phyloP scores from a whole-genome alignment of 2,113 vertebrate genomes.

The Pteruthius melanotis region DNA sequence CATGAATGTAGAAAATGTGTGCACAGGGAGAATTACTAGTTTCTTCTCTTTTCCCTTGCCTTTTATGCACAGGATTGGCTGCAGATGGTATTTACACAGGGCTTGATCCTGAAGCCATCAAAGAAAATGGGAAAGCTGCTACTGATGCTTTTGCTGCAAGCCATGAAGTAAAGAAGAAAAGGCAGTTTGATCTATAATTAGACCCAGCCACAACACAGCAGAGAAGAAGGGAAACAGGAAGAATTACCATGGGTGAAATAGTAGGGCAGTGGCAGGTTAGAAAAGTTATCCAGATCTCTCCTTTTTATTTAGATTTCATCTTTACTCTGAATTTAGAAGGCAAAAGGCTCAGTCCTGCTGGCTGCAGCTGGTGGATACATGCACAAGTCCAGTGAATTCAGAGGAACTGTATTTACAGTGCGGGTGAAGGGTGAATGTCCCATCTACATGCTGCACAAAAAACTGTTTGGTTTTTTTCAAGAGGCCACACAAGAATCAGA shows the following conservation, averaged over 20 bases:
- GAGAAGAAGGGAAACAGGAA: conserved; percentile 32
- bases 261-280: conserved; percentile 15
- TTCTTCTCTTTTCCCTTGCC: background rate
- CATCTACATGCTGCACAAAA: background rate
- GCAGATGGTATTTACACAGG: conserved; percentile 57
- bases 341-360: background rate
- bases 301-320: background rate
- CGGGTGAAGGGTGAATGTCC: background rate
- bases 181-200: conserved; percentile 59
- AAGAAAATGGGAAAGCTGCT: conserved; percentile 45
- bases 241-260: conserved; percentile 20
- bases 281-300: conserved; percentile 4
- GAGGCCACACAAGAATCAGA: background rate
- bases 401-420: background rate
- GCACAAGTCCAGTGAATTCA: background rate
- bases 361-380: background rate
- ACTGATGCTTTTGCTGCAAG: conserved; percentile 16
- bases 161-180: background rate
- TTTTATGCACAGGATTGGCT: conserved; percentile 40
- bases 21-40: background rate
- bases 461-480: background rate
- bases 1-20: conserved; percentile 17
- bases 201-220: conserved; percentile 23
- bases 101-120: conserved; percentile 43
- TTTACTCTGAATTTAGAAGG: background rate